Base-by-base conservation (phyloP, 2,888 invertebrate genomes). In the Automeris io region DNA sequence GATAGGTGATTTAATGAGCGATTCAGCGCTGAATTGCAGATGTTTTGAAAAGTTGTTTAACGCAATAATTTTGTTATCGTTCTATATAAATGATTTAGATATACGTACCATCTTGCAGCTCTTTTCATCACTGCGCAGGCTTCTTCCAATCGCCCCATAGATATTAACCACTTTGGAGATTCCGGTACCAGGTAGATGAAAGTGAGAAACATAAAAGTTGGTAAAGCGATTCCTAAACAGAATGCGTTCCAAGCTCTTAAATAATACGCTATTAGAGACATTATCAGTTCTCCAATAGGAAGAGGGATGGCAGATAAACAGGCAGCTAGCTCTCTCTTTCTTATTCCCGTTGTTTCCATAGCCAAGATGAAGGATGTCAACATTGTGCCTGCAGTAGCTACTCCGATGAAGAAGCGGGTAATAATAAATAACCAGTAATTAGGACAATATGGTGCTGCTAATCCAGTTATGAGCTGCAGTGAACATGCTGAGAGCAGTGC, bases 381-480 rank as follows among this genome's bases (percentile, higher is more conserved):
- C 90, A 94, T 93, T 0, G 91, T 90, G 18, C 94, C 94, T 4
- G 93, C 93, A 0, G 91, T 91, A 8, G 91, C 91, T 33, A 90
- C 69, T 0, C 92, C 93, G 3, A 90, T 87, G 25, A 92, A 61
- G 57, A 93, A 91, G 34, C 93, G 77, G 39, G 91, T 72, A 0
- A 89, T 22, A 9, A 91, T 81, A 57, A 93, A 92, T 11, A 47
- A 40, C 61, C 60, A 72, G 48, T 61, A 75, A 36, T 86, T 89
- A 1, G 91, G 90, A 1, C 91, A 88, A 40, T 91, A 77, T 0
- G 92, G 90, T 22, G 91, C 88, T 0, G 81, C 72, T 8, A 91
- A 75, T 9, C 92, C 92, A 8, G 88, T 58, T 6, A 91, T 75
- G 64, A 94, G 91, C 38, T 93, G 76, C 7, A 91, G 61, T 32